Evolutionary conservation across 2,888 invertebrate genomes (phyloP).

Genomic region (Himalopsyche anomala): DNA sequence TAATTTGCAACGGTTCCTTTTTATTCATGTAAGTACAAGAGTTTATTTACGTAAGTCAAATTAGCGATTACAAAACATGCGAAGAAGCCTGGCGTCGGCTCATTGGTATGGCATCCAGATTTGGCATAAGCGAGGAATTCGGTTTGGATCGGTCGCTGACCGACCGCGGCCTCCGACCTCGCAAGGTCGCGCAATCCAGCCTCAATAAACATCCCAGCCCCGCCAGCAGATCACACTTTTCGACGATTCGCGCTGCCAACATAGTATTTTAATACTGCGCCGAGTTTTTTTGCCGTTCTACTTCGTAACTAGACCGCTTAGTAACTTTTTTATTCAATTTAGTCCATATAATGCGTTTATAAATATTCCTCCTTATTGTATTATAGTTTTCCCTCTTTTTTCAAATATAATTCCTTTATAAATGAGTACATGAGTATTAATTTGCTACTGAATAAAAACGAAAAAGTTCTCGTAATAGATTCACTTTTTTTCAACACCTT

Average conservation of each 20-base stretch:
- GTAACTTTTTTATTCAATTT: not conserved
- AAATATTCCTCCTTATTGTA: too few species aligned
- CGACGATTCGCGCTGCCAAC: not conserved
- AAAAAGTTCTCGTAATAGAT: too few species aligned
- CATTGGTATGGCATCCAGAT: conserved; percentile 45
- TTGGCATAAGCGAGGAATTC: conserved; percentile 48
- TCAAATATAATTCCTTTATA: too few species aligned
- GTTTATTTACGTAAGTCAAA: conserved; percentile 58
- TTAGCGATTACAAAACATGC: conserved; percentile 56
- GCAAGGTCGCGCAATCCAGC: conserved; percentile 61
- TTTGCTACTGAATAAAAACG: too few species aligned
- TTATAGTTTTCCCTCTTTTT: too few species aligned
- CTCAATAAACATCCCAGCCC: not conserved
- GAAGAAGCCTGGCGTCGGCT: conserved; percentile 36
- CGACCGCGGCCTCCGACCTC: conserved; percentile 62
- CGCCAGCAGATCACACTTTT: conserved; percentile 4
- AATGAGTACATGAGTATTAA: too few species aligned
- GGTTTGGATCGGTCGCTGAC: conserved; percentile 58
- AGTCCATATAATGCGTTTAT: too few species aligned
- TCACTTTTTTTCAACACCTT: too few species aligned
- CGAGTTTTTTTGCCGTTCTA: not conserved
- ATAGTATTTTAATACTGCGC: not conserved
- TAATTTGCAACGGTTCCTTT: too few species aligned
- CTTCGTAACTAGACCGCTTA: not conserved
- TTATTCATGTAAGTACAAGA: not conserved